Evolutionary conservation across 2,888 invertebrate genomes (phyloP).

Genomic region (Tortricodes alternella): DNA sequence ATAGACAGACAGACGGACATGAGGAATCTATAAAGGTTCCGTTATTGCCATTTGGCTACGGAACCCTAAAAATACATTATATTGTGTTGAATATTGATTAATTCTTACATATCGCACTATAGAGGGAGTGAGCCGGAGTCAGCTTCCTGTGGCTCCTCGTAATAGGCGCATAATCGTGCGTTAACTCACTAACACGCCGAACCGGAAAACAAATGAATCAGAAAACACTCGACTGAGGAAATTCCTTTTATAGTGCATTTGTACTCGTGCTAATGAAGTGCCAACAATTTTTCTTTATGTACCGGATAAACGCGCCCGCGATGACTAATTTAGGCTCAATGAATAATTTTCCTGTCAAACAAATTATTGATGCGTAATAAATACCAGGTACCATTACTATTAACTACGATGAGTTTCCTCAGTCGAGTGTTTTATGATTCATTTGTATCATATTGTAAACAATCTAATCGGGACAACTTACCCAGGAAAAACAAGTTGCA

Average conservation of each 20-base stretch:
- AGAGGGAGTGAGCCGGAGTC: conserved; percentile 41
- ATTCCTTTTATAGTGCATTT: conserved; percentile 63
- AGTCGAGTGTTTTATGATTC: conserved; percentile 71
- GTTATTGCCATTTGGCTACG: too few relatives aligned
- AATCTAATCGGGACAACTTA: neutral
- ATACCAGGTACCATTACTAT: neutral
- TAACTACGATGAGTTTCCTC: conserved; percentile 49
- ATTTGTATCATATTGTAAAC: conserved; percentile 56
- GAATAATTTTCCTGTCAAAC: neutral
- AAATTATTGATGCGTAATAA: neutral
- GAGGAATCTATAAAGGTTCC: too few relatives aligned
- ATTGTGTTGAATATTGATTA: conserved; percentile 10
- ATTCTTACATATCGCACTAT: conserved; percentile 35
- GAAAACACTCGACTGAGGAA: conserved; percentile 71
- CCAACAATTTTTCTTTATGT: conserved; percentile 21
- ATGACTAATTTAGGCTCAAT: neutral
- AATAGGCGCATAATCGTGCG: conserved; percentile 31
- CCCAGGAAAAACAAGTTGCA: too few relatives aligned
- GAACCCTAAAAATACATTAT: neutral
- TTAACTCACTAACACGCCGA: conserved; percentile 40
- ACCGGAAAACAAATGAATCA: conserved; percentile 75
- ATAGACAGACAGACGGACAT: too few relatives aligned
- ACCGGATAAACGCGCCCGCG: neutral
- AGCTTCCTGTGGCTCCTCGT: conserved; percentile 57
- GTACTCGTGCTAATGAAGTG: conserved; percentile 40